Conservation (phyloP, 2,888 invertebrate genomes). For the Oscheius sp. region DNA sequence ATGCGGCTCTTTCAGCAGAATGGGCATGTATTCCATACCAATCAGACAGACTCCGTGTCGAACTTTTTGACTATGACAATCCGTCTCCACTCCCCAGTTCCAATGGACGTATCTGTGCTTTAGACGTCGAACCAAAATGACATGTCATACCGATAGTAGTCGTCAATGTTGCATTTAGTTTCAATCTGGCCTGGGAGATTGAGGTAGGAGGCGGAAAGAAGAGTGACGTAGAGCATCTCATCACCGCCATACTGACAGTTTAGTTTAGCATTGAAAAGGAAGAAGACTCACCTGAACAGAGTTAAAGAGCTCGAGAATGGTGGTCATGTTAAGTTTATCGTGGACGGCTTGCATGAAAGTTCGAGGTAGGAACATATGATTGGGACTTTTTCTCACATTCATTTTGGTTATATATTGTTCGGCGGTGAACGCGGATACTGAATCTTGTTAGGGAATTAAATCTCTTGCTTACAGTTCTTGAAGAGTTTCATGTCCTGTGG, state of each 20-base stretch:
- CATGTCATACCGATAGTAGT: background rate
- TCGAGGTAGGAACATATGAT: background rate
- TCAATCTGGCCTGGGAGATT: slow-evolving; percentile 16
- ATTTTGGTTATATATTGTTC: background rate
- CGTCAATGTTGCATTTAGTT: background rate
- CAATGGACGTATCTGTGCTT: background rate
- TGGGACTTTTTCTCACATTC: background rate
- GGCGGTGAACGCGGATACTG: background rate
- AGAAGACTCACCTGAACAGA: background rate
- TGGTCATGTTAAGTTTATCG: background rate
- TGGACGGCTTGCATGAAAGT: background rate
- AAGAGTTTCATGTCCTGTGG: background rate
- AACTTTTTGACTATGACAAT: background rate
- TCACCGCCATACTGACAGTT: slow-evolving; percentile 1
- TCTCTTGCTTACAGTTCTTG: background rate
- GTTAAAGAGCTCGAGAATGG: background rate
- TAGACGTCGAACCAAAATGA: background rate
- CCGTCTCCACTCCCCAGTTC: background rate
- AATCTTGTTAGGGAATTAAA: no score
- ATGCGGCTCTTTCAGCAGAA: background rate
- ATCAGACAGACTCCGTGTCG: slow-evolving; percentile 15
- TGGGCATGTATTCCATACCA: slow-evolving; percentile 9
- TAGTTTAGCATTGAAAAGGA: no score
- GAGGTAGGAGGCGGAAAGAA: background rate
- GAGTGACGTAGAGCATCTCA: slow-evolving; percentile 5